These are phyloP conservation scores for Chloropsis hardwickii DNA, from an alignment of 2,113 vertebrate species.

Conservation along the genomic window DNA sequence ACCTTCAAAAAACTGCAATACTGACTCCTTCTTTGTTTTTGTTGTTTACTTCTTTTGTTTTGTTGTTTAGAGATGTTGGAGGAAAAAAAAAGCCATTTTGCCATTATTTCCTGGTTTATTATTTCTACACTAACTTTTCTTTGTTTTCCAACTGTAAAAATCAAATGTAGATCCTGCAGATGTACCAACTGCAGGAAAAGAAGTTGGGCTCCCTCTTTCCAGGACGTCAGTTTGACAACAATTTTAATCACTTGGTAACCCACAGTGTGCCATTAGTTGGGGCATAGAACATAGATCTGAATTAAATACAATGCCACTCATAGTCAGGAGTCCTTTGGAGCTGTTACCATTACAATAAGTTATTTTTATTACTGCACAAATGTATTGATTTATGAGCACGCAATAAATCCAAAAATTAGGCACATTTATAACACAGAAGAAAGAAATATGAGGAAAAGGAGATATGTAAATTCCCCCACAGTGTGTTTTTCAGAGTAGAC, in stretches of 20 bases:
- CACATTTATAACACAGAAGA: not conserved
- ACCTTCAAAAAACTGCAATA: not conserved
- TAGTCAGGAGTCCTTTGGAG: slow-evolving; percentile 44
- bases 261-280: slow-evolving; percentile 36
- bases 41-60: not conserved
- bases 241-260: slow-evolving; percentile 53
- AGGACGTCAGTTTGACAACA: slow-evolving; percentile 51
- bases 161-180: slow-evolving; percentile 10
- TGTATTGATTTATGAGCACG: slow-evolving; percentile 44
- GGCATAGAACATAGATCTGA: slow-evolving; percentile 48
- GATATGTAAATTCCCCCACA: not conserved
- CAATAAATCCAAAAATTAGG: slow-evolving; percentile 22
- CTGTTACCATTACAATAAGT: slow-evolving; percentile 50
- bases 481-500: not conserved
- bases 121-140: not conserved
- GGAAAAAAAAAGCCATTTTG: not conserved
- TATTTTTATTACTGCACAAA: slow-evolving; percentile 56
- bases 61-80: not conserved
- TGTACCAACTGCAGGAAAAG: not conserved
- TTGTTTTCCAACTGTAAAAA: not conserved
- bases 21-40: slow-evolving; percentile 3
- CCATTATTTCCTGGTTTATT: not conserved
- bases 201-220: slow-evolving; percentile 15
- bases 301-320: slow-evolving; percentile 57
- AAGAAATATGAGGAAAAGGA: not conserved